Conservation (phyloP, 2,888 invertebrate species). For the Lasioglossum lativentre region DNA sequence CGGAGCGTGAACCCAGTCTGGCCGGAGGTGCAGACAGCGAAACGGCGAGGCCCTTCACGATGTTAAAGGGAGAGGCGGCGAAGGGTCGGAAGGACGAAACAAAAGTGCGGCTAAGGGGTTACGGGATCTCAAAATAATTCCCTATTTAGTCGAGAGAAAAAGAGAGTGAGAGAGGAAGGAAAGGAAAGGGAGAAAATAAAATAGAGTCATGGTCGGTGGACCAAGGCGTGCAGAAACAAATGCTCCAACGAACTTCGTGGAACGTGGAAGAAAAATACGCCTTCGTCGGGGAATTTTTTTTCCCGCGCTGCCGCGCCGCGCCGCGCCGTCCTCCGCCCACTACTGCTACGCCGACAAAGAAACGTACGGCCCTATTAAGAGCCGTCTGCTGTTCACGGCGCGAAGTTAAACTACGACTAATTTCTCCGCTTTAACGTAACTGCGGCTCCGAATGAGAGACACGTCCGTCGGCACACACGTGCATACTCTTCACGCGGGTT, state of each 20-base stretch:
- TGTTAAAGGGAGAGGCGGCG: constrained; percentile 46
- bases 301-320: not conserved
- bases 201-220: constrained; percentile 21
- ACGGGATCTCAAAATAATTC: constrained; percentile 49
- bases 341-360: constrained; percentile 15
- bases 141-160: not conserved
- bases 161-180: not conserved
- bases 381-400: constrained; percentile 17
- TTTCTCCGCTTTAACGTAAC: constrained; percentile 36
- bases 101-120: constrained; percentile 36
- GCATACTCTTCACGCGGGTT: not conserved
- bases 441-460: not conserved
- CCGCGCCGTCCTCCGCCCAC: not conserved
- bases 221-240: not conserved
- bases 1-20: constrained; percentile 50
- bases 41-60: constrained; percentile 51
- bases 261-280: not conserved
- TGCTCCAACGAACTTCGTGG: not conserved
- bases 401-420: constrained; percentile 37
- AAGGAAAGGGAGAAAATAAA: not conserved
- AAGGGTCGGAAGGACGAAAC: constrained; percentile 26
- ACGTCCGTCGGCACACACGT: not conserved
- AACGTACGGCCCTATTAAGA: constrained; percentile 23
- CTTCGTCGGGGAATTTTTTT: constrained; percentile 20
- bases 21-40: constrained; percentile 53